Base-by-base conservation (phyloP, 2,888 invertebrate species). In the Patella pellucida region DNA sequence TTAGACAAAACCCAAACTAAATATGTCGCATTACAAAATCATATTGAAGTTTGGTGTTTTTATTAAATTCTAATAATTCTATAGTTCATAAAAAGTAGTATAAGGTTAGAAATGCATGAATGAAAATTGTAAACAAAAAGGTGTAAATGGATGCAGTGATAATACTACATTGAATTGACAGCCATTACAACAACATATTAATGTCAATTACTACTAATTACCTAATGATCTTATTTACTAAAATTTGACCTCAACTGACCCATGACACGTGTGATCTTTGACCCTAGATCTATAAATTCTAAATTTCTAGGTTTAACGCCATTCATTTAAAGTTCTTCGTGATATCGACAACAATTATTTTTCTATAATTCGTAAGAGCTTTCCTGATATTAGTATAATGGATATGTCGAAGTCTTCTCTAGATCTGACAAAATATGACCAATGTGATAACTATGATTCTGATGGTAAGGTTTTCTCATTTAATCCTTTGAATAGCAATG, bases 131-230 rank as follows among this genome's bases (percentile, higher is more conserved):
- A 41, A 41, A 41, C 41, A 41, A 9, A 9, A 41, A 41, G 41
- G 41, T 41, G 41, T 41, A 41, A 41, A 41, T 41, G 41, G 41
- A 41, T 41, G 7, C 41, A 9, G 41, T 41, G 7, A 9, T 41
- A 41, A 41, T 41, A 41, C 41, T 41, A 41, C 7, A 5, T 41
- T 41, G 41, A 1, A 41, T 41, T 41, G 41, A 41, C 41, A 41
- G 41, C 5, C 9, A 41, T 41, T 41, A 62, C 15, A 62, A 62
- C 7, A 62, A 12, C 62, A 19, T 19, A 62, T 62, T 19, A 62
- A 62, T 62, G 62, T 62, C 62, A 62, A n/a, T 62, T 62, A 62
- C 11, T 62, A 62, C 12, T 62, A 62, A 62, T 62, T 62, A 12
- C n/a, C 16, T 62, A 1, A 19, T n/a, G 12, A 19, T 19, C 11